These are phyloP conservation scores for Lepilemur septentrionalis DNA, from an alignment of 2,797 vertebrate species.

Conservation along the genomic window DNA sequence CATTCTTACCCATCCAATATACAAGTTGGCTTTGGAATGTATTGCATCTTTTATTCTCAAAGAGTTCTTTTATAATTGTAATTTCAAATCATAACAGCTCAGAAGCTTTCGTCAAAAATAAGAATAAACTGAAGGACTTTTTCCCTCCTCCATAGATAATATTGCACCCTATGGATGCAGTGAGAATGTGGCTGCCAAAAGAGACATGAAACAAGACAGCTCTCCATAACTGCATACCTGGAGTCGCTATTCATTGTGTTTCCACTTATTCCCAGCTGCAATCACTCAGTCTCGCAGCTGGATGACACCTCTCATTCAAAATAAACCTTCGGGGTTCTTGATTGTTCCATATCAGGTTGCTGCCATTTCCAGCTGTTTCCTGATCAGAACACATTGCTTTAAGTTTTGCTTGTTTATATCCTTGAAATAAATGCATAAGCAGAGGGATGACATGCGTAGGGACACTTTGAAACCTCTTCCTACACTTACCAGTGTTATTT, in stretches of 20 bases:
- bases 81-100: conserved; percentile 3
- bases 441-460: not conserved
- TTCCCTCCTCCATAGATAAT: not conserved
- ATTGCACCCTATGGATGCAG: not conserved
- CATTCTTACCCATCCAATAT: not conserved
- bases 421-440: not conserved
- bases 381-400: not conserved
- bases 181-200: not conserved
- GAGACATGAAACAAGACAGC: not conserved
- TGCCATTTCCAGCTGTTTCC: not conserved
- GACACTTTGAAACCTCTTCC: not conserved
- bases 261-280: not conserved
- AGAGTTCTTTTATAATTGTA: not conserved
- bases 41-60: not conserved
- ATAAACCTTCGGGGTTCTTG: not conserved
- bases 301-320: not conserved
- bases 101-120: not conserved
- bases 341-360: not conserved
- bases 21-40: not conserved
- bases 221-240: not conserved
- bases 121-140: not conserved
- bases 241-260: not conserved
- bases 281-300: not conserved
- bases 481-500: not conserved
- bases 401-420: not conserved